Evolutionary conservation across 2,113 vertebrate species (phyloP), one percentile per base, ranked within the genome.

Genomic region (Phasianus colchicus): DNA sequence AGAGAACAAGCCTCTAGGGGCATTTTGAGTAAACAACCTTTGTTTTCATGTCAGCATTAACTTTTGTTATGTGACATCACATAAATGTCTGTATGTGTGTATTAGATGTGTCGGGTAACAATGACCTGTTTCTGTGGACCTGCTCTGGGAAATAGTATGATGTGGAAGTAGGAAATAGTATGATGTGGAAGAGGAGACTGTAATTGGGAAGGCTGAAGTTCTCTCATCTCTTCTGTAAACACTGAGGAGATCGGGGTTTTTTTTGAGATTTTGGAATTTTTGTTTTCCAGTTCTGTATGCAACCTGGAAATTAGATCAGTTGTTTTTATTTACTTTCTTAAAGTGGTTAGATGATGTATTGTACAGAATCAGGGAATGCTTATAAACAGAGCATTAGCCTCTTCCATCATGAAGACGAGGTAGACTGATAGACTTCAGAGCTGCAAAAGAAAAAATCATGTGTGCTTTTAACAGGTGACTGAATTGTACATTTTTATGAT

Each of bases 401-500:
- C 11, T 13, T 73, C 11, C 57, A 0, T 24, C 18, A 16, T 36
- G 80, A 42, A 54, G 48, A 79, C 9, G 64, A 11, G 52, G 27
- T 54, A 54, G 75, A 48, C 55, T 75, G 65, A 27, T 20, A 50
- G 10, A 65, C 12, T 65, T 66, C 11, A 52, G 9, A 8, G 6
- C 71, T 1, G 0, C 12, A 71, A 55, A 52, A 77, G 13, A 20
- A 73, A 20, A 73, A 55, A 42, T 13, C 18, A 2, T 30, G 7
- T 15, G 19, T 90, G 14, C 2, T 91, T 73, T 92, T 57, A 75
- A 12, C 5, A 60, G 38, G 24, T 81, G 36, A 72, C 5, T 34
- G 20, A 77, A 60, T 50, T 36, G 6, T 88, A 6, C 67, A n/a
- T 77, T 90, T 70, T 90, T 93, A 2, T 85, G 27, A 10, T 93